Evolutionary conservation across 1,140 invertebrate species (phyloP), one percentile per base, ranked within the genome.

Genomic region (Cydia strobilella): DNA sequence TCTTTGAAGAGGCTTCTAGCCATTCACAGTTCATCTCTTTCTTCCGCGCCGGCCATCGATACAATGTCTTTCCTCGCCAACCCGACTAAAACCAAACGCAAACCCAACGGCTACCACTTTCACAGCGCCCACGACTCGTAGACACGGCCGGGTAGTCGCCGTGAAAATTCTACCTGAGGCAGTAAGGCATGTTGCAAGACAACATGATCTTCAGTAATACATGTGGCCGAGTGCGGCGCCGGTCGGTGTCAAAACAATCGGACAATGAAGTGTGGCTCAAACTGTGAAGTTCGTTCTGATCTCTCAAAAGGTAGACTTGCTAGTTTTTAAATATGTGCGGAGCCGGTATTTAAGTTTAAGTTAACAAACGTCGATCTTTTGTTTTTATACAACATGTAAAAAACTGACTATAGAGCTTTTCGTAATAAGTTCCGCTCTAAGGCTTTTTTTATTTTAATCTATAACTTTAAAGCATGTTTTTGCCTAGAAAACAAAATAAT

Each of bases 101-200:
- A 18, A n/a, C 3, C 4, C 65, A 35, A 69, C 35, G 27, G n/a
- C n/a, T 9, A 35, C 25, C 2, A 20, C 65, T 39, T 39, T 18
- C 31, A 39, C 65, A n/a, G 15, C 31, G n/a, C n/a, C 65, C 6
- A 31, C 6, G 3, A 13, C 63, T 69, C 31, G 18, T 77, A 31
- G 81, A 79, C 31, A 51, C 76, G 25, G 76, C 59, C 77, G 85
- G 78, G 51, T 90, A 82, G 79, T 83, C 79, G 75, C 86, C 87
- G 85, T 89, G 84, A 88, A 90, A 88, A 88, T 86, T 81, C 76
- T 91, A 90, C 89, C 88, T 89, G 84, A 42, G 65, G 18, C 65
- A 35, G 25, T 35, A 31, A 82, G 84, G 79, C 82, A 77, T 82
- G 80, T 82, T 84, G 85, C 82, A 86, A 86, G 75, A 80, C 77